These are phyloP conservation scores for Saxidomus purpurata DNA, from an alignment of 1,140 invertebrate genomes.

Conservation along the genomic window DNA sequence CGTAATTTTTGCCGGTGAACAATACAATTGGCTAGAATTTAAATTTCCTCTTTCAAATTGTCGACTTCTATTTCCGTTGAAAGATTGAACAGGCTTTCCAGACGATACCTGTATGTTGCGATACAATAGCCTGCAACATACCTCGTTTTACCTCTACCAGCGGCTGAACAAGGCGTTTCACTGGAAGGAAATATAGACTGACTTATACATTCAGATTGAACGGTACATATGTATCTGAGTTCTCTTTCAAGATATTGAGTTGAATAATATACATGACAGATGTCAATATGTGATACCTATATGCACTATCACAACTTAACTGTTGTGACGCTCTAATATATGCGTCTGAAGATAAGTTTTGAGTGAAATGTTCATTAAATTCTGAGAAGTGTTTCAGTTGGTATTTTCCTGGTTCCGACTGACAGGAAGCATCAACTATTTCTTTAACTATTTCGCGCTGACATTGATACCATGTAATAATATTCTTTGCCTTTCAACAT, in stretches of 20 bases:
- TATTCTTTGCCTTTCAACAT: too few relatives aligned
- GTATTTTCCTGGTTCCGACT: too few relatives aligned
- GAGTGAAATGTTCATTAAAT: not conserved
- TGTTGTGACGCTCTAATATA: not conserved
- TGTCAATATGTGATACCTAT: not conserved
- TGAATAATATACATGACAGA: not conserved
- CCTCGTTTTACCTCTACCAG: not conserved
- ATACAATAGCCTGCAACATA: conserved; percentile 28
- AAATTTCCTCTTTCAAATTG: not conserved
- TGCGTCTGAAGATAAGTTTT: not conserved
- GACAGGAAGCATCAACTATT: too few relatives aligned
- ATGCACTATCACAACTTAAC: not conserved
- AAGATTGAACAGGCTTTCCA: not conserved
- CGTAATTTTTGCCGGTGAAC: not conserved
- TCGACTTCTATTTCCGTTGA: not conserved
- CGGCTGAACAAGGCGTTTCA: not conserved
- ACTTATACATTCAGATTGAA: not conserved
- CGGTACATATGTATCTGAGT: not conserved
- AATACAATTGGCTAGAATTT: not conserved
- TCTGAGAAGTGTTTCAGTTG: too few relatives aligned
- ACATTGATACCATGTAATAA: too few relatives aligned
- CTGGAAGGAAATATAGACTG: not conserved
- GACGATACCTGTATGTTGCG: conserved; percentile 24
- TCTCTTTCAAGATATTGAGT: not conserved
- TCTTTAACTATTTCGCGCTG: too few relatives aligned